Base-by-base conservation (phyloP, 2,888 invertebrate species). In the Habrosyne pyritoides region DNA sequence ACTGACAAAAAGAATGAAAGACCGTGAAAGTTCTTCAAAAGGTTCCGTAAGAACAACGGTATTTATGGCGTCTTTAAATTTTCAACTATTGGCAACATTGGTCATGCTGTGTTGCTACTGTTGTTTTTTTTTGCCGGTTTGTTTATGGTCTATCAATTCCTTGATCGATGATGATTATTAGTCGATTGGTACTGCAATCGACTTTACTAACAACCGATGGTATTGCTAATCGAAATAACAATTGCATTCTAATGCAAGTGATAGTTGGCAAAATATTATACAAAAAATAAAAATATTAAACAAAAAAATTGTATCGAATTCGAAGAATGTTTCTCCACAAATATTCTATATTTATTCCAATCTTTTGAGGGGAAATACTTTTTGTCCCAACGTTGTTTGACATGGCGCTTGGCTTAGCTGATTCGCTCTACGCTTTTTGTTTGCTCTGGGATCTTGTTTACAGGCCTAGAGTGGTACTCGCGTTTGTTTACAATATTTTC, bases 401-500 rank as follows among this genome's bases (percentile, higher is more conserved):
- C 55, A 53, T 51, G 55, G 55, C 55, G 55, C 51, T 58, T 50
- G 53, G 33, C 53, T 58, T 50, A 42, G 36, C 24, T 30, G 48
- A 26, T 42, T 48, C 18, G 49, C 24, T 36, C 10, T 48, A 36
- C 21, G 53, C 30, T 53, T 30, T 59, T 55, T 58, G 57, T 60
- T 56, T 53, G 58, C 47, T 21, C 30, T 30, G 10, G 21, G 47
- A 47, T 55, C 60, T 60, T 66, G 66, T 69, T 70, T 60, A 59
- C 60, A 47, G 46, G 51, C 57, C 58, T 68, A 53, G 66, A 77
- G 69, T 65, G 71, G 64, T 67, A 60, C 72, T 67, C 62, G 64
- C 66, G 60, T 64, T 58, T 75, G 77, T 75, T 71, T 75, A 70
- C 70, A 56, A 63, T 69, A 66, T 71, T 76, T 69, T 67, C 60